A percentile compares a stretch with the other conserved stretches of the same genome.
These are phyloP conservation scores for Oceanodroma leucorhoa DNA, from an alignment of 2,797 vertebrate species.

Conservation along the genomic window DNA sequence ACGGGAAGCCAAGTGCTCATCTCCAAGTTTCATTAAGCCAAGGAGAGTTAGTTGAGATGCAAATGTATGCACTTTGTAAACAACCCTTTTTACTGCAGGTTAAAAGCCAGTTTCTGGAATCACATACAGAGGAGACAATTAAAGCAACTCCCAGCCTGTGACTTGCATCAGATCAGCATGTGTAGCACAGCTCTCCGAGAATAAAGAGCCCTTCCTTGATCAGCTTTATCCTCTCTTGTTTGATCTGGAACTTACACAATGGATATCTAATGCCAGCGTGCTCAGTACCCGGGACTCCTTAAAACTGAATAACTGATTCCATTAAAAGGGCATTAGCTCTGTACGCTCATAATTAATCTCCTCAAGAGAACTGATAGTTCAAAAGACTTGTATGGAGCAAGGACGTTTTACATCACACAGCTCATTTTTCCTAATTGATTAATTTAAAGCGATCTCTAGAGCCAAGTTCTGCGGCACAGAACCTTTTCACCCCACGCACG, in stretches of 20 bases:
- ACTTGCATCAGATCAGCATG: background rate
- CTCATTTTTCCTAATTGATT: conserved; percentile 76
- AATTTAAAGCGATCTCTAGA: conserved; percentile 48
- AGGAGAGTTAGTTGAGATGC: conserved; percentile 14
- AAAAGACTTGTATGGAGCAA: conserved; percentile 56
- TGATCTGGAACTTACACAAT: conserved; percentile 60
- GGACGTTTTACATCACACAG: conserved; percentile 64
- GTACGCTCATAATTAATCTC: conserved; percentile 73
- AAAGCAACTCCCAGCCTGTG: background rate
- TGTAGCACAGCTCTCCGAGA: background rate
- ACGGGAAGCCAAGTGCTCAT: background rate
- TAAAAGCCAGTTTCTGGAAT: conserved; percentile 36
- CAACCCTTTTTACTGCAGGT: conserved; percentile 32
- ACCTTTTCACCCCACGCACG: background rate
- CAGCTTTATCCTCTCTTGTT: conserved; percentile 20
- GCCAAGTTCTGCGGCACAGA: background rate
- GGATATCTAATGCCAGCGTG: conserved; percentile 39
- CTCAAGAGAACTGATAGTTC: conserved; percentile 70
- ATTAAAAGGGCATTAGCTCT: conserved; percentile 73
- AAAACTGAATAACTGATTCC: conserved; percentile 70
- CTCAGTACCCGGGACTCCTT: conserved; percentile 51
- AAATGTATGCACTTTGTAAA: conserved; percentile 43
- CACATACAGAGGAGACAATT: conserved; percentile 22
- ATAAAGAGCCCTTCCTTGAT: conserved; percentile 12
- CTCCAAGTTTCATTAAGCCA: background rate